A percentile compares a stretch with the other conserved stretches of the same genome.
Evolutionary conservation across 2,797 vertebrate species (phyloP).

Genomic region (Corythornis leucogaster): DNA sequence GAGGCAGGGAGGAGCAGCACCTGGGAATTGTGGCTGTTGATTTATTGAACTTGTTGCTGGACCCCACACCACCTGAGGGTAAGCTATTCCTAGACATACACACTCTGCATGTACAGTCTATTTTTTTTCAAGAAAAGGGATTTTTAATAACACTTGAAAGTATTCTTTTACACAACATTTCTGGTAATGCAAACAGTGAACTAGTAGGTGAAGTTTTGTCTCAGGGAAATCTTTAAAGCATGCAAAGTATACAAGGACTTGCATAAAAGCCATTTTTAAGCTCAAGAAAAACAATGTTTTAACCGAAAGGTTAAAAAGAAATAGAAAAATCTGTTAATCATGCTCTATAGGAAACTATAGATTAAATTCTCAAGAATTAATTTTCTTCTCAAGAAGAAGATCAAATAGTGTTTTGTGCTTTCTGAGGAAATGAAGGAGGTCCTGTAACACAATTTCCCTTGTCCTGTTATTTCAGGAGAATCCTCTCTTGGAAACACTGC

Average conservation of each 20-base stretch:
- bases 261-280: background rate
- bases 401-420: background rate
- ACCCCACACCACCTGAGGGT: background rate
- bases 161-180: background rate
- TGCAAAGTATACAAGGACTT: background rate
- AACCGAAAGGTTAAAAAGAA: background rate
- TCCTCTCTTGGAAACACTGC: background rate
- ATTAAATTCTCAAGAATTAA: background rate
- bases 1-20: background rate
- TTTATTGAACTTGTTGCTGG: background rate
- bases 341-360: background rate
- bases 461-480: background rate
- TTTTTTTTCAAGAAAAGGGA: background rate
- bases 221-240: background rate
- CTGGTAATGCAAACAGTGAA: background rate
- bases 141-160: background rate
- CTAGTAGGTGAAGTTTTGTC: background rate
- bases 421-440: background rate
- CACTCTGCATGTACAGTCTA: fast-evolving
- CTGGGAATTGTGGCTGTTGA: background rate
- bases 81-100: background rate
- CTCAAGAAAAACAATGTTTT: background rate
- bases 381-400: too few relatives aligned
- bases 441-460: background rate
- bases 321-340: background rate